These are phyloP conservation scores for Agrochola lota DNA, from an alignment of 2,888 invertebrate species.

Conservation along the genomic window DNA sequence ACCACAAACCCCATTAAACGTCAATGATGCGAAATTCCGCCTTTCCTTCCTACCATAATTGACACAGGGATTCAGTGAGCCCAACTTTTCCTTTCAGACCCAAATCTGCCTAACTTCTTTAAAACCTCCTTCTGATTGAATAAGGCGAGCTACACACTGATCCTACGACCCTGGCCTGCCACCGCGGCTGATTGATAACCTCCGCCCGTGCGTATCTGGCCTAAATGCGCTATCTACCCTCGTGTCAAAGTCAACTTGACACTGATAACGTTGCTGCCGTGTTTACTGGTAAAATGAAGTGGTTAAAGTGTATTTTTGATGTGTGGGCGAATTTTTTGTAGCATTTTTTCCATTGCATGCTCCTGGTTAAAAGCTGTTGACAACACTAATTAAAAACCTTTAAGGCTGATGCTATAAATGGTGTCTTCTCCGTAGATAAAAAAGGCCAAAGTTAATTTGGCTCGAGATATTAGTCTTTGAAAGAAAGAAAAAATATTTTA, in stretches of 20 bases:
- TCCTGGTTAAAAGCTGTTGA: neutral
- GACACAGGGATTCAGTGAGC: neutral
- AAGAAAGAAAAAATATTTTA: neutral
- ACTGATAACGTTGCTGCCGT: slow-evolving; percentile 62
- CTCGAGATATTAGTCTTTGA: neutral
- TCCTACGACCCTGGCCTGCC: slow-evolving; percentile 56
- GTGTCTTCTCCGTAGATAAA: neutral
- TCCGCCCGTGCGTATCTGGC: slow-evolving; percentile 61
- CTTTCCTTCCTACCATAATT: neutral
- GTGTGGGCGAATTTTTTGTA: neutral
- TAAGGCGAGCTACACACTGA: slow-evolving; percentile 39
- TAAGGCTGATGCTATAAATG: neutral
- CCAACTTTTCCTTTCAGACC: slow-evolving; percentile 23
- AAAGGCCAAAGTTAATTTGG: neutral
- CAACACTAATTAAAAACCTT: neutral
- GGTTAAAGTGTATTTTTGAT: slow-evolving; percentile 11
- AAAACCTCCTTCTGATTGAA: slow-evolving; percentile 18
- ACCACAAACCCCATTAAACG: slow-evolving; percentile 1
- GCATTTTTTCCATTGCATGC: neutral
- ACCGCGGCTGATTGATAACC: slow-evolving; percentile 72
- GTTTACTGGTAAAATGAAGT: slow-evolving; percentile 44
- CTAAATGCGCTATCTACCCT: slow-evolving; percentile 72
- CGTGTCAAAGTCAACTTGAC: slow-evolving; percentile 73
- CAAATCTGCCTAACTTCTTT: slow-evolving; percentile 27
- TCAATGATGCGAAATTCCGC: slow-evolving; percentile 4